Evolutionary conservation across 2,888 invertebrate genomes (phyloP), one percentile per base, ranked within the genome.

Genomic region (Lysandra coridon): DNA sequence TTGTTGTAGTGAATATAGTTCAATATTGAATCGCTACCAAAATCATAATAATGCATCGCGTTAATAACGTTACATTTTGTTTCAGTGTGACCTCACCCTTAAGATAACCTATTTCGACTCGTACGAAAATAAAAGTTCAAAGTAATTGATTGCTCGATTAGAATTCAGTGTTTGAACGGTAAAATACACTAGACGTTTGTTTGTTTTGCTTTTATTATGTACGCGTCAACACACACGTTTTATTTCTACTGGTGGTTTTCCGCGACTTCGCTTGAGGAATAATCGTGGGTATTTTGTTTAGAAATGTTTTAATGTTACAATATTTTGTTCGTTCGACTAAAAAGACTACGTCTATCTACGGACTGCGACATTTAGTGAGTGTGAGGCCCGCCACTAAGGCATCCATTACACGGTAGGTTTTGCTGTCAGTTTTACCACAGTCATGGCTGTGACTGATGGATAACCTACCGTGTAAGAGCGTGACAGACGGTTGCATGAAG

Each of bases 131-230:
- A 74, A 44, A 74, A 74, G 74, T 40, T 74, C 44, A n/a, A 44
- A n/a, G 23, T 74, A 74, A 74, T 74, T 74, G 74, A 74, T 74
- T 44, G 74, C 44, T 74, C 74, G 74, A 74, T 44, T 74, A 74
- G 44, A 74, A 74, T 74, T 74, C 74, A 74, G 40, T 44, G 74
- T 74, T 74, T 74, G 74, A 74, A 74, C 74, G 74, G n/a, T 74
- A 74, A 74, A 74, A 37, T 40, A 74, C 74, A 74, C 74, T 44
- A n/a, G 64, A 64, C 12, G 23, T n/a, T 74, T 74, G 74, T 74
- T 74, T 74, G 23, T 74, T 40, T 44, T 74, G n/a, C 2, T 74
- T 74, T 17, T 23, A 74, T 74, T 74, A 74, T 40, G 40, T 40
- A 40, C 23, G 40, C 74, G 44, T 44, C 74, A 74, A 44, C 74